Conservation (phyloP, 2,888 invertebrate species). For the Eledona agricola region DNA sequence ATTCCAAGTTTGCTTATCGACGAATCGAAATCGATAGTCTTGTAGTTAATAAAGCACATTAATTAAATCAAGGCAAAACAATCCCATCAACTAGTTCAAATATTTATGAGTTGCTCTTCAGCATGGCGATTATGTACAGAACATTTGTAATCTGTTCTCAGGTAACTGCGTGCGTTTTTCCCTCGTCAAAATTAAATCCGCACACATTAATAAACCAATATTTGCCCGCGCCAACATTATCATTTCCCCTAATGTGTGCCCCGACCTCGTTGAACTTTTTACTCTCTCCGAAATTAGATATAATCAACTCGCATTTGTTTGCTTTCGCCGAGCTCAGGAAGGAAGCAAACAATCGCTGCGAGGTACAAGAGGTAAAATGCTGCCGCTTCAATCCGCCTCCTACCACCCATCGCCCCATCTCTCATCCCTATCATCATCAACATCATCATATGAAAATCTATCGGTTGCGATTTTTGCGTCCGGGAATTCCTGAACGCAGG, state of each 20-base stretch:
- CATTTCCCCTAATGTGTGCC: slow-evolving; percentile 30
- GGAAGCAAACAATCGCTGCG: slow-evolving; percentile 52
- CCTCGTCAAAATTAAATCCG: too few relatives aligned
- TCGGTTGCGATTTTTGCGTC: slow-evolving; percentile 1
- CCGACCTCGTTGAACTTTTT: slow-evolving; percentile 47
- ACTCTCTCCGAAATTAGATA: slow-evolving; percentile 48
- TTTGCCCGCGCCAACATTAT: slow-evolving; percentile 32
- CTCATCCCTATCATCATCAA: background rate
- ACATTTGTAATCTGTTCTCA: too few relatives aligned
- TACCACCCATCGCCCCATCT: background rate
- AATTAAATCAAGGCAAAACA: too few relatives aligned
- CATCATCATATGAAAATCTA: too few relatives aligned
- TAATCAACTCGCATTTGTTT: slow-evolving; percentile 53
- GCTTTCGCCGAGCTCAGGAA: slow-evolving; percentile 42
- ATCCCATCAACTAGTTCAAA: too few relatives aligned
- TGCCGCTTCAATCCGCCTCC: slow-evolving; percentile 17
- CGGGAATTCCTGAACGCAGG: slow-evolving; percentile 50
- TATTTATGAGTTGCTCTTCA: too few relatives aligned
- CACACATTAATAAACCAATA: slow-evolving; percentile 24
- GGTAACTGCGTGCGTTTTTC: too few relatives aligned
- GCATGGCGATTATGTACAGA: too few relatives aligned
- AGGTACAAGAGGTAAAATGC: slow-evolving; percentile 42
- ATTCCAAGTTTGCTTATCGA: too few relatives aligned
- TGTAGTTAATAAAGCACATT: too few relatives aligned
- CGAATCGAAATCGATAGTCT: too few relatives aligned